These are phyloP conservation scores for Eupithecia inturbata DNA, from an alignment of 2,888 invertebrate genomes.

Conservation along the genomic window DNA sequence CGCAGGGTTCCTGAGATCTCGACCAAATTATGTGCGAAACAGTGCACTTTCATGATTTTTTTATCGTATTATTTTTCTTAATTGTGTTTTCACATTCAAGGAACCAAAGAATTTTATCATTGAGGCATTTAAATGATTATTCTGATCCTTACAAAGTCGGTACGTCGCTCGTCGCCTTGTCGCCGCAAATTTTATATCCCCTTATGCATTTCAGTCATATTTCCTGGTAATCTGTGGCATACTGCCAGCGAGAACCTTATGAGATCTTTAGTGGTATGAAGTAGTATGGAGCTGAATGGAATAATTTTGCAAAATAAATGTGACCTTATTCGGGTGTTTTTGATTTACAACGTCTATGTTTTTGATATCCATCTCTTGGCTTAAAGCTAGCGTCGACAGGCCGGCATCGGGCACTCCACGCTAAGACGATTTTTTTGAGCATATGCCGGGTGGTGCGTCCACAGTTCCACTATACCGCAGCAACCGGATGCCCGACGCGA, in stretches of 20 bases:
- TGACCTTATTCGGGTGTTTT: not conserved
- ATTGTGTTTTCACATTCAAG: too few species aligned
- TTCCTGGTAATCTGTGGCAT: constrained; percentile 20
- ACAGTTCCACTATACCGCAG: too few species aligned
- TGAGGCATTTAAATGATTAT: not conserved
- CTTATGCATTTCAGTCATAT: constrained; percentile 1
- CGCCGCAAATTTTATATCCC: not conserved
- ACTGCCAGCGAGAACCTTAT: not conserved
- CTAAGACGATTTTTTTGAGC: too few species aligned
- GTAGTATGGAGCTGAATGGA: not conserved
- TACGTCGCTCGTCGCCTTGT: not conserved
- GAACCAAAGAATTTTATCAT: too few species aligned
- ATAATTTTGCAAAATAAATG: constrained; percentile 17
- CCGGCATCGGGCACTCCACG: too few species aligned
- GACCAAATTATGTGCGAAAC: too few species aligned
- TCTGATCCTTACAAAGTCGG: not conserved
- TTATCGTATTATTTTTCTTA: too few species aligned
- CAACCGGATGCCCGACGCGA: too few species aligned
- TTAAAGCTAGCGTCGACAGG: too few species aligned
- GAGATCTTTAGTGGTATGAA: constrained; percentile 3
- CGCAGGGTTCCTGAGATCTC: too few species aligned
- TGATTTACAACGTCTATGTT: not conserved
- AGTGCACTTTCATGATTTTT: too few species aligned
- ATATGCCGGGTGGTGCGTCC: too few species aligned
- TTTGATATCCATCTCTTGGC: not conserved